Conservation (phyloP, 2,888 invertebrate genomes). For the Pilophorus perplexus region DNA sequence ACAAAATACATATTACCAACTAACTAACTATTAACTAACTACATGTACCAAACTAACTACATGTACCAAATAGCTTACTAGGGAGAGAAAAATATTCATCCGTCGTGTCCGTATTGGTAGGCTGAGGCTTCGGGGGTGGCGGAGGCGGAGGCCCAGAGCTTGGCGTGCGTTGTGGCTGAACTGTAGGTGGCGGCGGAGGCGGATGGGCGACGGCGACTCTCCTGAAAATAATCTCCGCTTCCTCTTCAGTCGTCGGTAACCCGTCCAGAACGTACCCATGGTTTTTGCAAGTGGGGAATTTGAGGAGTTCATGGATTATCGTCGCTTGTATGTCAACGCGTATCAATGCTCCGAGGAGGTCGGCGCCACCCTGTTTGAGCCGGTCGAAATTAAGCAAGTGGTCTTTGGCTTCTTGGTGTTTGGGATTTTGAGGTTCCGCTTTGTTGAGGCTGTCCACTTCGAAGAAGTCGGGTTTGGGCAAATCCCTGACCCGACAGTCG, state of each 20-base stretch:
- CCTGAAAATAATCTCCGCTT: constrained; percentile 22
- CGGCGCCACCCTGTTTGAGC: constrained; percentile 16
- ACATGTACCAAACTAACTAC: too few species aligned
- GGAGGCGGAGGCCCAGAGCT: background rate
- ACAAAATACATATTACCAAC: too few species aligned
- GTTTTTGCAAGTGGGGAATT: constrained; percentile 22
- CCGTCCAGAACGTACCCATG: constrained; percentile 31
- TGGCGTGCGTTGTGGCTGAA: background rate
- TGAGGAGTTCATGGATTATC: constrained; percentile 29
- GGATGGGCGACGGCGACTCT: background rate
- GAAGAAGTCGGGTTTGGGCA: constrained; percentile 7
- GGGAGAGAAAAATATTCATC: too few species aligned
- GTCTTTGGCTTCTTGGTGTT: constrained; percentile 8
- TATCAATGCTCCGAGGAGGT: constrained; percentile 13
- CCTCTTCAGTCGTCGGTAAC: constrained; percentile 29
- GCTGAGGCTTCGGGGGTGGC: background rate
- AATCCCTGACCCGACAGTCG: background rate
- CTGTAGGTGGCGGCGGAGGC: background rate
- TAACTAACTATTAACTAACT: too few species aligned
- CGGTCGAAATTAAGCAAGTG: constrained; percentile 17
- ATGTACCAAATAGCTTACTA: too few species aligned
- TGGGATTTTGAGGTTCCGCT: constrained; percentile 22
- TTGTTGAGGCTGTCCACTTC: constrained; percentile 6
- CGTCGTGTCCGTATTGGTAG: too few species aligned
- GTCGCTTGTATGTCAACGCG: constrained; percentile 18